These are phyloP conservation scores for Zoanthus sociatus DNA, from an alignment of 92 coral and sea anemone species.

Conservation along the genomic window DNA sequence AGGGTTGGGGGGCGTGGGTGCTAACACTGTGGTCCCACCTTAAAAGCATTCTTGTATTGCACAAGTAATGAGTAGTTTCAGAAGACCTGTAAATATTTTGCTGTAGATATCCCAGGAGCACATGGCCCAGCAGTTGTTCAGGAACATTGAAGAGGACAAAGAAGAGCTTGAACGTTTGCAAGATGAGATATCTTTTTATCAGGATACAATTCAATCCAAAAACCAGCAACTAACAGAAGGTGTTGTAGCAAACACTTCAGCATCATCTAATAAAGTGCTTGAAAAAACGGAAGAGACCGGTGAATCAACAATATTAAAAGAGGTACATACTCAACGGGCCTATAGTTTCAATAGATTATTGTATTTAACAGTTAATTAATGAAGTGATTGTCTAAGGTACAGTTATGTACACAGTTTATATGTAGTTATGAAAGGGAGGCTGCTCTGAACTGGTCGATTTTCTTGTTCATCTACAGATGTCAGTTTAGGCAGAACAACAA, in stretches of 20 bases:
- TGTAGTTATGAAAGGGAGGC: no score
- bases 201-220: constrained; percentile 60
- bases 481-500: no score
- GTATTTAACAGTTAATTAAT: neutral
- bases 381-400: no score
- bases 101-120: constrained; percentile 74
- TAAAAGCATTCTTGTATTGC: neutral
- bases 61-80: neutral
- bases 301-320: constrained; percentile 10
- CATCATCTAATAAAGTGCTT: neutral
- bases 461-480: no score
- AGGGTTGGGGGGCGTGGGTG: no score
- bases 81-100: neutral
- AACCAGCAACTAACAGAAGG: constrained; percentile 28
- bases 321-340: neutral
- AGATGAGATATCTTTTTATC: constrained; percentile 59
- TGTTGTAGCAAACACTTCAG: neutral
- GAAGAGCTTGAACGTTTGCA: constrained; percentile 73
- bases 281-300: neutral
- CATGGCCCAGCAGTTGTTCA: constrained; percentile 66
- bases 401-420: no score
- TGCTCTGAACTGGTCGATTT: no score
- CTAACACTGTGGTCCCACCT: no score
- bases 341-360: neutral
- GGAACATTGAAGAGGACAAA: constrained; percentile 60